Conservation (phyloP, 2,888 invertebrate genomes). For the Drosophila anomalipes region DNA sequence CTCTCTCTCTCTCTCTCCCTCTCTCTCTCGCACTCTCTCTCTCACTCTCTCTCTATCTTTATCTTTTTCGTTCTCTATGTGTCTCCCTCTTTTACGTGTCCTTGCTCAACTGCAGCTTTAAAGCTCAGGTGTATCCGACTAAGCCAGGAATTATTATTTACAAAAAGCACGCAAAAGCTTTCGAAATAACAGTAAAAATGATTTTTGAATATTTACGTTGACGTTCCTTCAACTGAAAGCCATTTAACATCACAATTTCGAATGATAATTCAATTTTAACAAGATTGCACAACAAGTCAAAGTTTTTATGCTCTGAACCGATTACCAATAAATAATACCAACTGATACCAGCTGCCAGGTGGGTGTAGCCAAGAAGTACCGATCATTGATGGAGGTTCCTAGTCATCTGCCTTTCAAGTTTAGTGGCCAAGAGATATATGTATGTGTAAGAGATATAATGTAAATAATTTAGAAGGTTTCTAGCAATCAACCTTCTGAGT, state of each 20-base stretch:
- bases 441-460: too few relatives aligned
- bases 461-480: too few relatives aligned
- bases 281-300: not conserved
- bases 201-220: not conserved
- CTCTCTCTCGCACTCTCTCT: not conserved
- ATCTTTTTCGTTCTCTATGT: not conserved
- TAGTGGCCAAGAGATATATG: not conserved
- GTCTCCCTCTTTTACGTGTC: not conserved
- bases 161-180: not conserved
- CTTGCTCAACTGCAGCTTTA: not conserved
- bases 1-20: not conserved
- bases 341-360: not conserved
- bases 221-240: not conserved
- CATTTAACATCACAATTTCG: not conserved
- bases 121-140: not conserved
- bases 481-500: too few relatives aligned
- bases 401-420: not conserved
- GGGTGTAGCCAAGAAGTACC: not conserved
- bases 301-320: too few relatives aligned
- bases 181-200: not conserved
- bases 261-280: too few relatives aligned
- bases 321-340: not conserved
- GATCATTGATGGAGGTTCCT: not conserved
- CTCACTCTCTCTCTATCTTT: not conserved
- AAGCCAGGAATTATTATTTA: not conserved